Evolutionary conservation across 2,797 vertebrate species (phyloP).

Genomic region (Acropternis orthonyx): DNA sequence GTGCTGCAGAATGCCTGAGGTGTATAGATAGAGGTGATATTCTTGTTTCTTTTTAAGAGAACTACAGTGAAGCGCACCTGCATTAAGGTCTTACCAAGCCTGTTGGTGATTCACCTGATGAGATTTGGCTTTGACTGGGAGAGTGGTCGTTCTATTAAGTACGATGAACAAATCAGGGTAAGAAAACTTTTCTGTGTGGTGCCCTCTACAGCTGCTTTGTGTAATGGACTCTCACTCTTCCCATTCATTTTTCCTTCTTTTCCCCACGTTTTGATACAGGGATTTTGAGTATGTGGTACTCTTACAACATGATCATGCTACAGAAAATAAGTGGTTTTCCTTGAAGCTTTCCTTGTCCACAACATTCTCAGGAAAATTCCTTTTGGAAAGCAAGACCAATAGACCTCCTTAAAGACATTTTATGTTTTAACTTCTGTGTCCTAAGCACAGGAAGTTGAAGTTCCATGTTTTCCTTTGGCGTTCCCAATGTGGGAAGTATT

Average conservation of each 20-base stretch:
- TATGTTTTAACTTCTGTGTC: background rate
- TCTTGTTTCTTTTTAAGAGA: constrained; percentile 81
- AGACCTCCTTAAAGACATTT: background rate
- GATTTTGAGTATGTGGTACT: background rate
- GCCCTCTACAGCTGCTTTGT: fast-evolving
- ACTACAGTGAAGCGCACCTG: constrained; percentile 98
- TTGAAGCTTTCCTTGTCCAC: background rate
- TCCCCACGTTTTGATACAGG: fast-evolving
- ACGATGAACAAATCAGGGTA: constrained; percentile 97
- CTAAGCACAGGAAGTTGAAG: background rate
- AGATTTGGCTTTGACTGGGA: constrained; percentile 99
- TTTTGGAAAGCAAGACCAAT: background rate
- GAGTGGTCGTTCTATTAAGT: constrained; percentile 97
- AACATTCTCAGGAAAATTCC: background rate
- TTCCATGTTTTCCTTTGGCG: background rate
- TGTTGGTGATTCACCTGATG: constrained; percentile 98
- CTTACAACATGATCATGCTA: background rate
- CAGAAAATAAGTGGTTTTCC: background rate
- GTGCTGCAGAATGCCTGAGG: background rate
- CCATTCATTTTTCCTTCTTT: background rate
- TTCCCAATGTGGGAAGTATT: background rate
- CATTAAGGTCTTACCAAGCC: constrained; percentile 93
- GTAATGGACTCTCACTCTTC: background rate
- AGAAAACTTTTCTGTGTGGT: background rate
- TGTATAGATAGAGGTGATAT: constrained; percentile 19